phyloP scores from a whole-genome alignment of 2,113 vertebrate genomes.

The Acanthochromis polyacanthus region DNA sequence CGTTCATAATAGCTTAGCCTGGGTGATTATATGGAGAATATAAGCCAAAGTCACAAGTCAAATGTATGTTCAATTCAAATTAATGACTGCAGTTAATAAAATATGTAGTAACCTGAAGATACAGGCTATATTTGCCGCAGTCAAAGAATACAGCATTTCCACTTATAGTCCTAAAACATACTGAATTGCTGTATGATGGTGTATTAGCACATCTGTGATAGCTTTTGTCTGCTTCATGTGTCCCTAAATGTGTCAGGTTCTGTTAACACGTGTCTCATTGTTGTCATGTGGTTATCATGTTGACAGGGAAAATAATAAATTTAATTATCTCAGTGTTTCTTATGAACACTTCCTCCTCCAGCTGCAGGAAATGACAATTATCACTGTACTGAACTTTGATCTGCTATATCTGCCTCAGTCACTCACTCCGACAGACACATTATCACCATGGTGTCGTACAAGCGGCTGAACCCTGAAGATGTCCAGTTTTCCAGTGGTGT shows the following conservation, averaged over 20 bases:
- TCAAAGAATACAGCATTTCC: too few species aligned
- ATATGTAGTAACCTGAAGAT: neutral
- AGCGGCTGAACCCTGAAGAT: slow-evolving; percentile 76
- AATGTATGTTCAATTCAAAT: neutral
- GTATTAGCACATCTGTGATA: too few species aligned
- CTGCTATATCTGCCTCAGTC: neutral
- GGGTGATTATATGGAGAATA: neutral
- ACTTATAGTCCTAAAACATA: too few species aligned
- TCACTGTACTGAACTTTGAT: neutral
- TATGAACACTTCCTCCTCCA: neutral
- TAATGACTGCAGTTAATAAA: neutral
- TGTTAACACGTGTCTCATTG: too few species aligned
- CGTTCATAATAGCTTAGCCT: too few species aligned
- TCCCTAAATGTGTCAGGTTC: too few species aligned
- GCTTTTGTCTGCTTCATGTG: too few species aligned
- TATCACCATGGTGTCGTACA: slow-evolving; percentile 74
- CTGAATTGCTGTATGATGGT: too few species aligned
- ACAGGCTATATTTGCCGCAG: neutral
- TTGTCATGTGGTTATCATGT: neutral
- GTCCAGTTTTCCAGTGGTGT: slow-evolving; percentile 64
- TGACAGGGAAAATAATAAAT: neutral
- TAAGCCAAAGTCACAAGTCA: neutral
- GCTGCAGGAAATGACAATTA: neutral
- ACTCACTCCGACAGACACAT: slow-evolving; percentile 4
- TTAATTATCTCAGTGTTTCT: neutral